Conservation (phyloP, 2,113 vertebrate species). For the Pelecanoides urinatrix region DNA sequence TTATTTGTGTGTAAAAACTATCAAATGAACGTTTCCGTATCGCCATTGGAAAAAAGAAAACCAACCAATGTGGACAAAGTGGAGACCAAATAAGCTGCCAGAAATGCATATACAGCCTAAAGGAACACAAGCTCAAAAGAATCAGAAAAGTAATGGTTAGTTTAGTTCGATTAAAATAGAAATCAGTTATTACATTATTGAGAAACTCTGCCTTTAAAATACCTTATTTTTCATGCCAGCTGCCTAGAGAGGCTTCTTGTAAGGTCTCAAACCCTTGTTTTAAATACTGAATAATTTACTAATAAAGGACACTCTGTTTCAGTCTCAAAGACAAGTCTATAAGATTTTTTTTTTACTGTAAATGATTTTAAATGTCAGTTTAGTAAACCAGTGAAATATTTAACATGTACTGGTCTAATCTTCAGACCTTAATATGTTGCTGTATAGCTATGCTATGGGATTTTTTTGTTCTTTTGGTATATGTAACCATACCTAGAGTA, state of each 20-base stretch:
- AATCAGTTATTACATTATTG: slow-evolving; percentile 44
- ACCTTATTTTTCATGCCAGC: slow-evolving; percentile 45
- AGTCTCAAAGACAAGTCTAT: slow-evolving; percentile 75
- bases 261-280: slow-evolving; percentile 65
- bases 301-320: slow-evolving; percentile 75
- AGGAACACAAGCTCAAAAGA: slow-evolving; percentile 67
- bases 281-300: slow-evolving; percentile 69
- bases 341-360: slow-evolving; percentile 72
- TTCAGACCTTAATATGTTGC: slow-evolving; percentile 73
- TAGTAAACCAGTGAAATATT: slow-evolving; percentile 76
- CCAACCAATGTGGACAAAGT: slow-evolving; percentile 66
- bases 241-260: slow-evolving; percentile 61
- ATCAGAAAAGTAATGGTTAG: slow-evolving; percentile 58
- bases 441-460: slow-evolving; percentile 70
- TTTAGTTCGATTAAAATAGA: slow-evolving; percentile 50
- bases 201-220: slow-evolving; percentile 56
- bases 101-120: slow-evolving; percentile 67
- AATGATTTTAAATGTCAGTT: slow-evolving; percentile 73
- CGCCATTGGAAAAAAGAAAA: slow-evolving; percentile 65
- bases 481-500: slow-evolving; percentile 75
- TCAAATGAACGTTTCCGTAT: slow-evolving; percentile 68
- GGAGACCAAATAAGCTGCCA: slow-evolving; percentile 77
- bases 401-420: slow-evolving; percentile 71
- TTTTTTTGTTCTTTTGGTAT: slow-evolving; percentile 68
- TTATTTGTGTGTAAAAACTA: slow-evolving; percentile 81